Evolutionary conservation across 2,888 invertebrate species (phyloP).

Genomic region (Melieria picta): DNA sequence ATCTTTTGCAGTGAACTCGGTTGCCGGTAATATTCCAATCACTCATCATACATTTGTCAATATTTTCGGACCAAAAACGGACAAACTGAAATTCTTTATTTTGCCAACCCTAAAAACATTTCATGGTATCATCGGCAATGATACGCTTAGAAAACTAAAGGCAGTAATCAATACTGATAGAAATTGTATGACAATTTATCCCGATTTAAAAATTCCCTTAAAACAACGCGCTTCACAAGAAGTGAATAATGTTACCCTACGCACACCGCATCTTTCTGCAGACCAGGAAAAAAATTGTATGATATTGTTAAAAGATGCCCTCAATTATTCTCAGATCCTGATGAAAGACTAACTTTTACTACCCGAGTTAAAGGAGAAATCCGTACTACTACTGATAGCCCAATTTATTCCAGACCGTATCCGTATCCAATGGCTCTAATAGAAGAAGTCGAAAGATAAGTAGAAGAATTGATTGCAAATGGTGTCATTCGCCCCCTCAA

Average conservation of each 20-base stretch:
- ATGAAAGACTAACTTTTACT: too few species aligned
- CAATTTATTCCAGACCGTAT: too few species aligned
- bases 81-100: conserved; percentile 35
- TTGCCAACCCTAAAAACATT: conserved; percentile 35
- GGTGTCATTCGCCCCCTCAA: too few species aligned
- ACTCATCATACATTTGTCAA: conserved; percentile 33
- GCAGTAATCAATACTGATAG: conserved; percentile 17
- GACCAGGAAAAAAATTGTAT: neutral
- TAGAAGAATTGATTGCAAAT: too few species aligned
- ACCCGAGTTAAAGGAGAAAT: too few species aligned
- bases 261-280: neutral
- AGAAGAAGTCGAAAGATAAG: too few species aligned
- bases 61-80: conserved; percentile 30
- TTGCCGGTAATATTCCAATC: conserved; percentile 30
- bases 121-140: conserved; percentile 36
- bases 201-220: neutral
- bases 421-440: too few species aligned
- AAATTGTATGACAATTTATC: conserved; percentile 1
- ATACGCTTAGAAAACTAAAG: conserved; percentile 23
- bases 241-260: too few species aligned
- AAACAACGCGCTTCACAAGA: neutral
- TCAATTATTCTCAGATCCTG: too few species aligned
- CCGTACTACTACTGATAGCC: too few species aligned
- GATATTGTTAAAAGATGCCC: neutral
- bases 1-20: conserved; percentile 20